Base-by-base conservation (phyloP, 2,797 vertebrate species). In the Oreortyx pictus region DNA sequence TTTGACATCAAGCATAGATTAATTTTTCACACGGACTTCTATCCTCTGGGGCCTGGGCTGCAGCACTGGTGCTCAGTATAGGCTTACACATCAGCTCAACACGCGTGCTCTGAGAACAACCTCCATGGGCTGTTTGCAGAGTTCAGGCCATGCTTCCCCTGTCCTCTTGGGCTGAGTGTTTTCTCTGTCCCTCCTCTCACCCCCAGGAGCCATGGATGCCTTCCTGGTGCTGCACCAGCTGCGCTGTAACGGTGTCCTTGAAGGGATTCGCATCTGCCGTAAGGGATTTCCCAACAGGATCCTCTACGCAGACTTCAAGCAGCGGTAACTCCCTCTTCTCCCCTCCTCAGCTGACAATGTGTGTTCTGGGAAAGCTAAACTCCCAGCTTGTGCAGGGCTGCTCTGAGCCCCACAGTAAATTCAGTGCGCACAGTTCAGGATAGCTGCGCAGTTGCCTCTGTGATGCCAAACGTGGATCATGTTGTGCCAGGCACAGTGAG, bases 261-360 rank as follows among this genome's bases (percentile, higher is more conserved):
- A 99, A 77, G 99, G 99, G 20, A 99, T 99, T 96, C 98, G 99
- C 75, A 99, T 99, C 97, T 99, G 99, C 97, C 98, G 98, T 41
- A 99, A 99, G 96, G 98, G 99, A 9, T 99, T 99, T 93, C 99
- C 98, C 77, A 99, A 99, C 97, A 98, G 98, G 95, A 98, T 99
- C 82, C 97, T 99, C 73, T 99, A 99, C 0, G 98, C 98, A 0
- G 98, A 99, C 92, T 99, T 99, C 97, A 98, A 98, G 95, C 98
- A 99, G 95, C 98, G 98, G 99, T 99, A 94, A 89, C 52, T 66
- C 89, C 94, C 56, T 57, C 70, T n/a, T 57, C 35, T 49, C 52
- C 39, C 72, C 59, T 37, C 10, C 24, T 35, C 39, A 57, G 27
- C 49, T 64, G 11, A 24, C 14, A n/a, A 3, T 8, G 8, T 0